Percentiles rank a stretch among this genome's conserved stretches.
phyloP scores from a whole-genome alignment of 2,797 vertebrate genomes.

The Melanotaenia parkinsoni region DNA sequence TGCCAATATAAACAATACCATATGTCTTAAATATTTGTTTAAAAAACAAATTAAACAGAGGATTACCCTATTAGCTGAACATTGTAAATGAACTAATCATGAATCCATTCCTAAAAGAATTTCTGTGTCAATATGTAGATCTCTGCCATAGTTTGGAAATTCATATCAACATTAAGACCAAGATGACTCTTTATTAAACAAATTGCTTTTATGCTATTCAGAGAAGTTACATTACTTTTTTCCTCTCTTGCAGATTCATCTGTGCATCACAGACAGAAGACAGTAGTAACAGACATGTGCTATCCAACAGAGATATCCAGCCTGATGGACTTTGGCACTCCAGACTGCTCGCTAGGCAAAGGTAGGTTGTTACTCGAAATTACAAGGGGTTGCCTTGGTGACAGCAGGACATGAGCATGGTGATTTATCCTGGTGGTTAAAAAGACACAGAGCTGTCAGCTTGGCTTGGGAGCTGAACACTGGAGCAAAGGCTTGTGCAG shows the following conservation, averaged over 20 bases:
- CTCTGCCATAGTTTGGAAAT: background rate
- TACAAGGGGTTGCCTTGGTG: constrained; percentile 66
- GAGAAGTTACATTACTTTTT: background rate
- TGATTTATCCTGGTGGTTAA: constrained; percentile 66
- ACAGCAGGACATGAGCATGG: constrained; percentile 58
- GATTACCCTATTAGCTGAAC: background rate
- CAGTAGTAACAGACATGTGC: constrained; percentile 81
- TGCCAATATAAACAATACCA: background rate
- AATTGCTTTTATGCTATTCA: background rate
- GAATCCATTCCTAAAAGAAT: background rate
- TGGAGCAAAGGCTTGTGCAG: constrained; percentile 47
- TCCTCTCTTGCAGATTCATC: constrained; percentile 71
- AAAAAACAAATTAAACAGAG: background rate
- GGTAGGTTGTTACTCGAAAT: constrained; percentile 63
- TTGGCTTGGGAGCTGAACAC: constrained; percentile 50
- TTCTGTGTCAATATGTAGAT: background rate
- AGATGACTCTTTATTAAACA: background rate
- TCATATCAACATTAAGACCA: background rate
- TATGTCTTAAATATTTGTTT: background rate
- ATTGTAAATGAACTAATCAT: background rate
- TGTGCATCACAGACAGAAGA: constrained; percentile 80
- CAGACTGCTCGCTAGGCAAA: constrained; percentile 84
- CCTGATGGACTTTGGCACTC: constrained; percentile 85
- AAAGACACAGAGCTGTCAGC: constrained; percentile 60
- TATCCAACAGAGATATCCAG: constrained; percentile 83